A percentile compares a stretch with the other conserved stretches of the same genome.
These are phyloP conservation scores for Nomada goodeniana DNA, from an alignment of 2,888 invertebrate genomes.

Conservation along the genomic window DNA sequence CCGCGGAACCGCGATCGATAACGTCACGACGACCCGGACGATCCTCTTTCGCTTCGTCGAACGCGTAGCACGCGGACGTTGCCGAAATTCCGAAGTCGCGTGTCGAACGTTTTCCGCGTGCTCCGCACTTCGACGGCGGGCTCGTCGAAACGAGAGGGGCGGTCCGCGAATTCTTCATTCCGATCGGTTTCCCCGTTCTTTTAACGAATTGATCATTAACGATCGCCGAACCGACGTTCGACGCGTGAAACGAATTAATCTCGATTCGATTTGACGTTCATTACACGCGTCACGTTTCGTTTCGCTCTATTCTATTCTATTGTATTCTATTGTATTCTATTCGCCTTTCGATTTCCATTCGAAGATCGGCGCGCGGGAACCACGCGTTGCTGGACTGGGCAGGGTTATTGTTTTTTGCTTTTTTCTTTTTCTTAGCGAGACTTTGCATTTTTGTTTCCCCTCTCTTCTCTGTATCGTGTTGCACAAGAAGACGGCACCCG, in stretches of 20 bases:
- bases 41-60: background rate
- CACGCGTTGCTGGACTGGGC: background rate
- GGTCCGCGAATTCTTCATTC: background rate
- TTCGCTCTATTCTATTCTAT: background rate
- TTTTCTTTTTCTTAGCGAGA: background rate
- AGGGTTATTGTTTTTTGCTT: background rate
- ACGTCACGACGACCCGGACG: constrained; percentile 13
- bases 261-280: background rate
- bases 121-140: background rate
- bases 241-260: background rate
- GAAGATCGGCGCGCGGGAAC: background rate
- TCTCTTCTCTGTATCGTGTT: constrained; percentile 31
- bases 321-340: too few relatives aligned
- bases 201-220: background rate
- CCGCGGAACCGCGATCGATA: background rate
- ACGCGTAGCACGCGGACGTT: background rate
- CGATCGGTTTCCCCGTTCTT: background rate
- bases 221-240: background rate
- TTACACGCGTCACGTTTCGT: background rate
- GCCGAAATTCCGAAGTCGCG: background rate
- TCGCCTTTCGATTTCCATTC: too few relatives aligned
- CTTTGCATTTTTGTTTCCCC: background rate
- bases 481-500: constrained; percentile 55
- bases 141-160: background rate
- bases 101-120: too few relatives aligned